Evolutionary conservation across 1,140 invertebrate species (phyloP), one percentile per base, ranked within the genome.

Genomic region (Musca domestica): DNA sequence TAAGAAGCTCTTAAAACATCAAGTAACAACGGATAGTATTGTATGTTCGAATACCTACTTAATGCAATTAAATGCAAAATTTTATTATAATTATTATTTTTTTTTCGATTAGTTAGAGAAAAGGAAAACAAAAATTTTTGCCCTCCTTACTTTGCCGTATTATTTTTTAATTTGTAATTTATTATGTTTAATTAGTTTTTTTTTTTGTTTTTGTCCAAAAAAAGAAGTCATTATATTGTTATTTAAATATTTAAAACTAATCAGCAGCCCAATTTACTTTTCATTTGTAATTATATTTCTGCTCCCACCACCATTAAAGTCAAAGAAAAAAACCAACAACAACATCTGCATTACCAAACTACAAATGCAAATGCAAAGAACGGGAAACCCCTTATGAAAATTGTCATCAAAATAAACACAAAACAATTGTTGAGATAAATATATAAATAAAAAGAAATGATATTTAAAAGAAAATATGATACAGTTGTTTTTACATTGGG

Each of bases 1-100:
- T 5, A 9, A 41, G 10, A 5, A 41, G 27, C 27, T 30, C 27
- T 30, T 5, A 34, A 17, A 49, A 61, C 4, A 47, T 12, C 2
- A 47, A 69, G 27, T 7, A 22, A 58, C 30, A 67, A 69, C 61
- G 20, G 49, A 66, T 56, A 66, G 68, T 69, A 69, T 69, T 69
- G 67, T 65, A 76, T 69, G 56, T 69, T 69, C 64, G 68, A 69
- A 69, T 66, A 61, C 51, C 54, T 51, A 66, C 25, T 64, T 68
- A 68, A 58, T 64, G 47, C 41, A 68, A 63, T 52, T 64, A 51
- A 51, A 68, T 56, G 34, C 63, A 56, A 68, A 68, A 66, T 52
- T 51, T 19, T 51, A 58, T 23, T 25, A 66, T 51, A 22, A 23
- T 51, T 25, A 27, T 27, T 66, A n/a, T 66, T 19, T 51, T 19